These are phyloP conservation scores for Percina caprodes DNA, from an alignment of 2,113 vertebrate species.

Conservation along the genomic window DNA sequence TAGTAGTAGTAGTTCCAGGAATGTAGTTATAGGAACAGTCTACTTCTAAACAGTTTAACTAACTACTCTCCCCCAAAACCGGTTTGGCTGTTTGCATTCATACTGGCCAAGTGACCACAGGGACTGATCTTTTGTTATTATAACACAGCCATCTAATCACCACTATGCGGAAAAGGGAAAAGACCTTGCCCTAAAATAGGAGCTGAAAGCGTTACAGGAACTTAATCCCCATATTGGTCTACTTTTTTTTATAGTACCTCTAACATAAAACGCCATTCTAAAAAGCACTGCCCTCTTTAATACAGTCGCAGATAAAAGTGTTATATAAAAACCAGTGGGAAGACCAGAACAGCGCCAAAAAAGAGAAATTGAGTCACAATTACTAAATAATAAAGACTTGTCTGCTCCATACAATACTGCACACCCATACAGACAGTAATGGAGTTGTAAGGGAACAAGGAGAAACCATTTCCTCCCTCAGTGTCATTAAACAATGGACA, in stretches of 20 bases:
- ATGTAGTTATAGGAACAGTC: too few relatives aligned
- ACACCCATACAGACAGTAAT: conserved; percentile 48
- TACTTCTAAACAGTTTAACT: too few relatives aligned
- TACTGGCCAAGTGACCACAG: too few relatives aligned
- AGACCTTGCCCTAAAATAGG: too few relatives aligned
- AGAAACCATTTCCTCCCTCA: conserved; percentile 58
- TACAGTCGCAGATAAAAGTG: conserved; percentile 55
- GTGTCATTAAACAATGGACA: conserved; percentile 70
- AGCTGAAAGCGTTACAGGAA: too few relatives aligned
- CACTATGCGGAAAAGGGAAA: too few relatives aligned
- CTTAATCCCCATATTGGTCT: too few relatives aligned
- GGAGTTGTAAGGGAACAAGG: conserved; percentile 68
- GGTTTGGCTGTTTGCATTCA: too few relatives aligned
- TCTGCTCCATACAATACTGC: conserved; percentile 40
- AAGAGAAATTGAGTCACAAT: conserved; percentile 45
- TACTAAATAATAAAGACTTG: conserved; percentile 60
- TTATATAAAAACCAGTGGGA: conserved; percentile 77
- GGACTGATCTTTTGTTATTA: too few relatives aligned
- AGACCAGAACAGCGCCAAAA: conserved; percentile 52
- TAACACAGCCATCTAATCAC: too few relatives aligned
- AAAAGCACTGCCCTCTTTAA: conserved; percentile 52
- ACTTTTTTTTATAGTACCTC: neutral
- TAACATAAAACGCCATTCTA: conserved; percentile 30
- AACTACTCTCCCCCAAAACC: too few relatives aligned
- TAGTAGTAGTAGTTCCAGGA: too few relatives aligned